Evolutionary conservation across 2,888 invertebrate genomes (phyloP).

Genomic region (Cerceris ruficornis): DNA sequence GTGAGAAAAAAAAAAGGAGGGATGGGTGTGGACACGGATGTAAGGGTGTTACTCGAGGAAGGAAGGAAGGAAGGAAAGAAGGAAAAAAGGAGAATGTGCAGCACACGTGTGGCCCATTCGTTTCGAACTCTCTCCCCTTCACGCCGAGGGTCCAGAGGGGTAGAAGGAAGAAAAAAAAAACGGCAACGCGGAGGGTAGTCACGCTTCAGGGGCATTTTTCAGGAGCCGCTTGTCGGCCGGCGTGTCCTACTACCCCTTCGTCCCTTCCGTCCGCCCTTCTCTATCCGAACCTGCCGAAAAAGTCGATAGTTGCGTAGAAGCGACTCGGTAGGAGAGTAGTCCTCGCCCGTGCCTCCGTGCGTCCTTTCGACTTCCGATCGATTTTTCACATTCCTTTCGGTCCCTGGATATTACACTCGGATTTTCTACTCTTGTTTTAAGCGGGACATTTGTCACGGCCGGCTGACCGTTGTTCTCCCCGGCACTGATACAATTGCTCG

Average conservation of each 20-base stretch:
- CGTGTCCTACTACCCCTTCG: slow-evolving; percentile 47
- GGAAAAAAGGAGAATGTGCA: slow-evolving; percentile 55
- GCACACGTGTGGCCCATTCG: slow-evolving; percentile 77
- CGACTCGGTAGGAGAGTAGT: no score
- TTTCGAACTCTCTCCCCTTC: slow-evolving; percentile 58
- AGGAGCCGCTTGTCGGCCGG: slow-evolving; percentile 62
- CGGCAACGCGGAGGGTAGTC: slow-evolving; percentile 58
- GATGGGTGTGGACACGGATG: slow-evolving; percentile 2
- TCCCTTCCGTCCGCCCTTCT: slow-evolving; percentile 20
- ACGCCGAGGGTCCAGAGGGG: slow-evolving; percentile 28
- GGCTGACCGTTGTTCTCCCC: background rate
- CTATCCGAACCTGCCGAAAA: slow-evolving; percentile 33
- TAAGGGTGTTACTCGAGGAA: slow-evolving; percentile 11
- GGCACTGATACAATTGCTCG: slow-evolving; percentile 26
- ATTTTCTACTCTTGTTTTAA: slow-evolving; percentile 43
- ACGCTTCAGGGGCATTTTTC: slow-evolving; percentile 66
- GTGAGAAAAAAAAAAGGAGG: no score
- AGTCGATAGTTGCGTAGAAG: slow-evolving; percentile 54
- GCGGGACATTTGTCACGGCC: slow-evolving; percentile 45
- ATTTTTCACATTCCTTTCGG: slow-evolving; percentile 57
- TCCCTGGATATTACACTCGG: slow-evolving; percentile 37
- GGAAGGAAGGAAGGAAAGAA: slow-evolving; percentile 35
- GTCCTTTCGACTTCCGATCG: slow-evolving; percentile 41
- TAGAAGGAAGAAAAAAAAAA: slow-evolving; percentile 29
- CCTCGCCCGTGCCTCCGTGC: no score